Evolutionary conservation across 2,113 vertebrate species (phyloP).

Genomic region (Cacatua alba): DNA sequence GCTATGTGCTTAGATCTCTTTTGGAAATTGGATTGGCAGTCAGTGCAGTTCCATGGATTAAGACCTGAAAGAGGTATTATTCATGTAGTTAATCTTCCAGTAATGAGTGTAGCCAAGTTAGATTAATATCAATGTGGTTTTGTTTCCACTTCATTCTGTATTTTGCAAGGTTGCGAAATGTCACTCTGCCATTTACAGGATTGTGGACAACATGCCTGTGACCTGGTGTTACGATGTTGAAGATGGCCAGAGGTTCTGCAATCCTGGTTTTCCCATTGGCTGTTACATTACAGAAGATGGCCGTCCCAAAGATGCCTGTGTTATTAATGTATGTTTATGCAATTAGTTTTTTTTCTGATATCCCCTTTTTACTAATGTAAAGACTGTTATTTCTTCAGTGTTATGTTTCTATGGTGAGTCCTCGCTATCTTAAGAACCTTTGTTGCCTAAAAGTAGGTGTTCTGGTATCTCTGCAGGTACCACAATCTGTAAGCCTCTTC

Average conservation of each 20-base stretch:
- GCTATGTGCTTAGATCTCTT: rapidly evolving
- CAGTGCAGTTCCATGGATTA: rapidly evolving
- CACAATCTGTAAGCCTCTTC: neutral
- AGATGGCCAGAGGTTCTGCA: conserved; percentile 91
- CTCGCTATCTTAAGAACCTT: neutral
- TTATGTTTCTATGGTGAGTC: neutral
- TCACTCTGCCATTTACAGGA: conserved; percentile 77
- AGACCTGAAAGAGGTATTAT: neutral
- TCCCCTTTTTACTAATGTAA: neutral
- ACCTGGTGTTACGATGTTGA: conserved; percentile 98
- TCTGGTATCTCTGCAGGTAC: neutral
- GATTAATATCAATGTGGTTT: neutral
- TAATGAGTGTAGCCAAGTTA: neutral
- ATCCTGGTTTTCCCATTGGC: conserved; percentile 97
- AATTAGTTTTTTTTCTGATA: neutral
- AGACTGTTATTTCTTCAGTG: neutral
- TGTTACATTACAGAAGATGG: conserved; percentile 90
- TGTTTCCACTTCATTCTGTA: neutral
- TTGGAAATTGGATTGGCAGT: neutral
- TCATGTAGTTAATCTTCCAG: neutral
- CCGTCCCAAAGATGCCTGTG: conserved; percentile 92
- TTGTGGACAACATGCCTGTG: conserved; percentile 99
- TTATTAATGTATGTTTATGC: conserved; percentile 88
- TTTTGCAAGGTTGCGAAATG: neutral
- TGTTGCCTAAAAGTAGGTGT: neutral